Evolutionary conservation across 1,140 invertebrate genomes (phyloP).

Genomic region (Heliothis virescens): DNA sequence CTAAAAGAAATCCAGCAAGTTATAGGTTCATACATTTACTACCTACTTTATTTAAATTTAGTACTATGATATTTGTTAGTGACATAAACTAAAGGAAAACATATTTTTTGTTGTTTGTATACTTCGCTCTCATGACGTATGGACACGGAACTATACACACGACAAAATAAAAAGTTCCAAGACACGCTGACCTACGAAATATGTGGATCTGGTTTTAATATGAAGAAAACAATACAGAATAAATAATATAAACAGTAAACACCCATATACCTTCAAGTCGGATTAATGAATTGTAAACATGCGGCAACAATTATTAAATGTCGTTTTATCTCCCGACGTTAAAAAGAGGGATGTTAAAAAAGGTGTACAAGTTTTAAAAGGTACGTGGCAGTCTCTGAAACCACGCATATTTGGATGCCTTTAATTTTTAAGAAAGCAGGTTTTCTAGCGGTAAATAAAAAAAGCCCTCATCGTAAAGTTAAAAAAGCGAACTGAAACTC

Average conservation of each 20-base stretch:
- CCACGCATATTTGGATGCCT: too few species aligned
- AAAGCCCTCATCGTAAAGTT: too few species aligned
- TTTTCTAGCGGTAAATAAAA: too few species aligned
- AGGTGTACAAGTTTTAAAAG: too few species aligned
- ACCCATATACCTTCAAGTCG: not conserved
- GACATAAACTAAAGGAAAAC: not conserved
- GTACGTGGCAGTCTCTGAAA: too few species aligned
- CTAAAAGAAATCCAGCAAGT: too few species aligned
- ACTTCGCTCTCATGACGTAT: constrained; percentile 14
- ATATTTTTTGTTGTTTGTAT: not conserved
- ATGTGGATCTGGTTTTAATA: constrained; percentile 48
- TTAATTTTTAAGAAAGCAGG: too few species aligned
- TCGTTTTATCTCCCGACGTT: too few species aligned
- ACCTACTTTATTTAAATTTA: too few species aligned
- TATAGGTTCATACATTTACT: too few species aligned
- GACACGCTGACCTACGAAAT: constrained; percentile 35
- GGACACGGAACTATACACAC: constrained; percentile 21
- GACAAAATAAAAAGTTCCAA: constrained; percentile 38
- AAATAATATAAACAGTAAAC: constrained; percentile 21
- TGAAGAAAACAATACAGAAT: constrained; percentile 37
- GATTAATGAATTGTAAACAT: not conserved
- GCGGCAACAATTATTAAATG: not conserved
- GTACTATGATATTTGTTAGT: not conserved
- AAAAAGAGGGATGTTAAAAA: too few species aligned
- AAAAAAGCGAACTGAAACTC: too few species aligned